Evolutionary conservation across 2,797 vertebrate species (phyloP).

Genomic region (Cyprinella venusta): DNA sequence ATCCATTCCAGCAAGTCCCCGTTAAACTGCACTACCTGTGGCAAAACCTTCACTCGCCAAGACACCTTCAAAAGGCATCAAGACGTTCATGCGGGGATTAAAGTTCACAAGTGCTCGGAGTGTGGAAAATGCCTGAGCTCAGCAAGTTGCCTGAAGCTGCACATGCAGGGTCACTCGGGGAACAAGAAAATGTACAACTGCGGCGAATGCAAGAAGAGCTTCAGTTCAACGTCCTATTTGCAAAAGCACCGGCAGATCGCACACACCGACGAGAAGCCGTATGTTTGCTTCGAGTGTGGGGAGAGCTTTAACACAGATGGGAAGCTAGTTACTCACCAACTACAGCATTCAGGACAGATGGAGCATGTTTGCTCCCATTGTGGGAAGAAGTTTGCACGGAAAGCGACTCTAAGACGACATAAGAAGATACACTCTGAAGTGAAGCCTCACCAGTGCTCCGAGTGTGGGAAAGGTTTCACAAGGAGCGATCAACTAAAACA

Average conservation of each 20-base stretch:
- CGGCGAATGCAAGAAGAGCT: constrained; percentile 12
- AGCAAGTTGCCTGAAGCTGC: constrained; percentile 22
- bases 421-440: not conserved
- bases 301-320: constrained; percentile 15
- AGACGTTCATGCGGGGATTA: constrained; percentile 44
- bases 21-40: constrained; percentile 45
- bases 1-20: constrained; percentile 15
- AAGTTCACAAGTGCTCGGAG: constrained; percentile 38
- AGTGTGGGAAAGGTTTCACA: constrained; percentile 17
- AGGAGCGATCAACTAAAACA: constrained; percentile 9
- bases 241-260: constrained; percentile 13
- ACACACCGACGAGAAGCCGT: constrained; percentile 1
- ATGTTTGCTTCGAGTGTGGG: not conserved
- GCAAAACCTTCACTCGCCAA: constrained; percentile 53
- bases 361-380: constrained; percentile 10
- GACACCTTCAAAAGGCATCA: constrained; percentile 56
- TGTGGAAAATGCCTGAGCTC: constrained; percentile 54
- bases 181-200: constrained; percentile 27
- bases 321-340: constrained; percentile 25
- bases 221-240: not conserved
- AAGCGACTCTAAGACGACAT: not conserved
- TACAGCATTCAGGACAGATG: constrained; percentile 22
- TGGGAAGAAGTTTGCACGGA: constrained; percentile 18
- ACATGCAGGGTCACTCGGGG: constrained; percentile 20
- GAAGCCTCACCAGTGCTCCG: not conserved